A percentile compares a stretch with the other conserved stretches of the same genome.
Evolutionary conservation across 2,888 invertebrate species (phyloP).

Genomic region (Drosophila algonquin): DNA sequence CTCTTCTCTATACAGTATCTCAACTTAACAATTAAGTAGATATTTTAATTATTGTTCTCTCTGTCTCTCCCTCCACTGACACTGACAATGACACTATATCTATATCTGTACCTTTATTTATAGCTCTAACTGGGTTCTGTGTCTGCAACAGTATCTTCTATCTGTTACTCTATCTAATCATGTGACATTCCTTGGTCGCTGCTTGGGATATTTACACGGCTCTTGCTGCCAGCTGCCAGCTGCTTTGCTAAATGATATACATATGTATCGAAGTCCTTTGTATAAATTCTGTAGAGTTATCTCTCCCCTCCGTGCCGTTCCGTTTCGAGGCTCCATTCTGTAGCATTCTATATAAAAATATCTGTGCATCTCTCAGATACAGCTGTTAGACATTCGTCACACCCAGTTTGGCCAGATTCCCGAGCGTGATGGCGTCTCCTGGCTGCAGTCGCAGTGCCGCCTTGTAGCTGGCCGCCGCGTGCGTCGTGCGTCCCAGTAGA

Average conservation of each 20-base stretch:
- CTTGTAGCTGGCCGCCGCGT: constrained; percentile 94
- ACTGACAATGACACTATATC: background rate
- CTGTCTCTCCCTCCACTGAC: constrained; percentile 50
- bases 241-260: constrained; percentile 68
- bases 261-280: constrained; percentile 78
- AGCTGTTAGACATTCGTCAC: constrained; percentile 79
- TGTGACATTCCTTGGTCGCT: constrained; percentile 70
- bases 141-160: constrained; percentile 11
- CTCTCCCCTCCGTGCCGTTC: constrained; percentile 48
- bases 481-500: constrained; percentile 93
- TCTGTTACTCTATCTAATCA: constrained; percentile 25
- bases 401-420: constrained; percentile 92
- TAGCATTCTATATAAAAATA: constrained; percentile 76
- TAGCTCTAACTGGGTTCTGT: background rate
- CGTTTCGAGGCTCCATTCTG: constrained; percentile 7
- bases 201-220: constrained; percentile 70
- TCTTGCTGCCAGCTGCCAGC: constrained; percentile 50
- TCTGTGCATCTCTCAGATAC: constrained; percentile 44
- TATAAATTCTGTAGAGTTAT: constrained; percentile 80
- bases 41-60: constrained; percentile 78
- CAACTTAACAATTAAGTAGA: constrained; percentile 55
- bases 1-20: constrained; percentile 34
- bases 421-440: constrained; percentile 93
- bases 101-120: constrained; percentile 20
- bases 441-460: constrained; percentile 94